Evolutionary conservation across 2,113 vertebrate genomes (phyloP).

Genomic region (Menidia beryllina): DNA sequence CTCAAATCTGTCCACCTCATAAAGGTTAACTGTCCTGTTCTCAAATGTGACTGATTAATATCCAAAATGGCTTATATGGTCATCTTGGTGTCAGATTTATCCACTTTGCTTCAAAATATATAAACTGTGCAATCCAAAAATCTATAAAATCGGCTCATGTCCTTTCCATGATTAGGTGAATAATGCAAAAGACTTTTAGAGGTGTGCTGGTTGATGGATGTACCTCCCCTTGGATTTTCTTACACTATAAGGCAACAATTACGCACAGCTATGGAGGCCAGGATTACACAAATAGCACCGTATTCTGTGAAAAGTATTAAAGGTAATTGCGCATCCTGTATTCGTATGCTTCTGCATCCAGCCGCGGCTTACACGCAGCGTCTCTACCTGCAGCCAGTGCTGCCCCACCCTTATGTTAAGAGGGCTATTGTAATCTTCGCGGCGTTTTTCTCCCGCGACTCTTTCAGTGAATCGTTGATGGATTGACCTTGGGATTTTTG

Average conservation of each 20-base stretch:
- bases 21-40: conserved; percentile 38
- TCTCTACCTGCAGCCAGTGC: conserved; percentile 46
- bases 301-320: not conserved
- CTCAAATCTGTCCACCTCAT: conserved; percentile 7
- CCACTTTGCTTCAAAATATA: not conserved
- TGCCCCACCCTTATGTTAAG: conserved; percentile 61
- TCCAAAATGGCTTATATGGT: conserved; percentile 7
- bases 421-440: conserved; percentile 16
- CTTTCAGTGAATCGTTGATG: not conserved
- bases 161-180: conserved; percentile 19
- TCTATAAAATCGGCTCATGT: not conserved
- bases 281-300: not conserved
- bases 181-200: conserved; percentile 10
- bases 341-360: conserved; percentile 4
- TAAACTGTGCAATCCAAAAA: conserved; percentile 15
- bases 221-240: conserved; percentile 28
- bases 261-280: conserved; percentile 1
- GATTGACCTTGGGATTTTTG: not conserved
- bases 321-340: conserved; percentile 6
- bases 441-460: not conserved
- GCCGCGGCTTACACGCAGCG: not conserved
- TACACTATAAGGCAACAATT: conserved; percentile 25
- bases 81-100: not conserved
- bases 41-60: conserved; percentile 27
- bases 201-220: conserved; percentile 17